phyloP scores from a whole-genome alignment of 2,797 vertebrate genomes.

The Lepus oiostolus region DNA sequence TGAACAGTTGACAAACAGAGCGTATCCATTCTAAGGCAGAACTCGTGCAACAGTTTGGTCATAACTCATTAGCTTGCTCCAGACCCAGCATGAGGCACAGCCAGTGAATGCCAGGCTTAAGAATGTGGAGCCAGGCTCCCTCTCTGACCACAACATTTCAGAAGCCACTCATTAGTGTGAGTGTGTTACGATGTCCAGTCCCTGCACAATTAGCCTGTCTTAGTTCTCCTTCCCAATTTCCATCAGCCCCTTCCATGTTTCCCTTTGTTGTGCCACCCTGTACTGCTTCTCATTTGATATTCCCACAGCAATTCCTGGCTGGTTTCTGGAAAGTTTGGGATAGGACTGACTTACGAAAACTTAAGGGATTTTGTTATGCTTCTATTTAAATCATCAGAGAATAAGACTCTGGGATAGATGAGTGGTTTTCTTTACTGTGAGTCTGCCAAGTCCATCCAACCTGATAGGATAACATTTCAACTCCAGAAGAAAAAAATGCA shows the following conservation, averaged over 20 bases:
- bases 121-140: neutral
- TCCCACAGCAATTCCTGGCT: slow-evolving; percentile 56
- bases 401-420: slow-evolving; percentile 38
- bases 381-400: slow-evolving; percentile 64
- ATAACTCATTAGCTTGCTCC: neutral
- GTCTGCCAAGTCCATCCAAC: slow-evolving; percentile 59
- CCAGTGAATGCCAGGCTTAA: neutral
- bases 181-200: neutral
- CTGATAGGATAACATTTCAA: slow-evolving; percentile 60
- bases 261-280: neutral
- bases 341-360: slow-evolving; percentile 57
- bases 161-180: neutral
- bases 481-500: neutral
- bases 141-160: neutral
- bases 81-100: slow-evolving; percentile 5
- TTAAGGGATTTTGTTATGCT: slow-evolving; percentile 67
- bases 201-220: neutral
- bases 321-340: slow-evolving; percentile 68
- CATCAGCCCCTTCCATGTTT: neutral
- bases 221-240: neutral
- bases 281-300: slow-evolving; percentile 1
- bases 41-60: neutral
- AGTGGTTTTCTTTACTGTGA: slow-evolving; percentile 61
- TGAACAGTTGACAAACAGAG: slow-evolving; percentile 33
- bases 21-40: neutral